Evolutionary conservation across 2,113 vertebrate genomes (phyloP), one percentile per base, ranked within the genome.

Genomic region (Parus major): DNA sequence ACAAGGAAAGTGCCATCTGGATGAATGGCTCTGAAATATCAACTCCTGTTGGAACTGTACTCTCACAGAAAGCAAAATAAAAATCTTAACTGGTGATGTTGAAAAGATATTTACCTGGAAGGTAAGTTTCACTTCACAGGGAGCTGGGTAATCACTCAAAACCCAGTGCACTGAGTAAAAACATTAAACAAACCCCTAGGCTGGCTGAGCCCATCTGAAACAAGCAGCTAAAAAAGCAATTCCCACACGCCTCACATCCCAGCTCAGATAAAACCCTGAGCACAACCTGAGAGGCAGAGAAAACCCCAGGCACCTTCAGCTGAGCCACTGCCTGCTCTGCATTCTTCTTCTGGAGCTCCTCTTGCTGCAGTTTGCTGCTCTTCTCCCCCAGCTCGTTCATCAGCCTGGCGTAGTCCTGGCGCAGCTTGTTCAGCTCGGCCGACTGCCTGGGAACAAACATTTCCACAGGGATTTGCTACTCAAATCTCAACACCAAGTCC

Each of bases 331-430:
- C 98, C 97, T 99, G 99, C 95, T 99, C 99, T 63, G 99, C 98
- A 31, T 98, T 98, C 97, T 99, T 99, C 98, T 99, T 99, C 95
- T 99, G 99, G 86, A 98, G 98, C 93, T 99, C 99, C 90, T 99
- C 99, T 91, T 99, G 99, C 97, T 99, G 99, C 86, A 99, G 93
- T 79, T 99, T 99, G 95, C 96, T 98, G 93, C 96, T 99, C 94
- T 98, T 99, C 89, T 99, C 99, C 6, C 98, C 97, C 96, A 99
- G 97, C 84, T 99, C 99, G 52, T 98, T 99, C 98, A 99, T 96
- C 96, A 99, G 97, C 76, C 98, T 93, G 0, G 98, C 97, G 39
- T 98, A 99, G 95, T 99, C 99, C 14, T 99, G 99, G 36, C 98
- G 99, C 75, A 99, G 96, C 93, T 99, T 99, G 96, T 98, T 99